phyloP scores from a whole-genome alignment of 2,113 vertebrate species.

The Apaloderma vittatum region DNA sequence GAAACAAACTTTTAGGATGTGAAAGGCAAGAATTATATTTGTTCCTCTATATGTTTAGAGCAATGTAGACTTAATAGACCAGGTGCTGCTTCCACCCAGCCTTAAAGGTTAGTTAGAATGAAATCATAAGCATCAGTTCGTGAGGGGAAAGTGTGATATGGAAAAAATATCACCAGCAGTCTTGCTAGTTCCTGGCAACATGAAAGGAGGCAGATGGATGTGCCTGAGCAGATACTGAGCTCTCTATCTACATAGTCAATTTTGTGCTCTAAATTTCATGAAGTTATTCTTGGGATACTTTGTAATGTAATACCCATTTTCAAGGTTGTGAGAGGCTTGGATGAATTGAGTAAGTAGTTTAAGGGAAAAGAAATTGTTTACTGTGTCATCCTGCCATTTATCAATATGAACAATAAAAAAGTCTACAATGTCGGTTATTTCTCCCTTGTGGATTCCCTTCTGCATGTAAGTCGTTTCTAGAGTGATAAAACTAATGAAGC shows the following conservation, averaged over 20 bases:
- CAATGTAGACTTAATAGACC: neutral
- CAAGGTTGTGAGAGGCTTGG: neutral
- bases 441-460: neutral
- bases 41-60: neutral
- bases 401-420: neutral
- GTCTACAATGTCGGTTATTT: neutral
- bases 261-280: neutral
- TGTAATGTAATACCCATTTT: neutral
- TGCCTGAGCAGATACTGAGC: neutral
- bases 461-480: neutral
- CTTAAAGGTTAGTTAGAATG: neutral
- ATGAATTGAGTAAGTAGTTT: neutral
- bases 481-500: slow-evolving; percentile 10
- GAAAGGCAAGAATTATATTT: neutral
- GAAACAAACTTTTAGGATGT: neutral
- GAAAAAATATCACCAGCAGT: neutral
- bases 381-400: neutral
- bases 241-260: neutral
- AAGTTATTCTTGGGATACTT: neutral
- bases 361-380: neutral
- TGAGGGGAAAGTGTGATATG: neutral
- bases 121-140: neutral
- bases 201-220: neutral
- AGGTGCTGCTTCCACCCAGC: neutral
- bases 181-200: neutral